Evolutionary conservation across 2,113 vertebrate species (phyloP), one percentile per base, ranked within the genome.

Genomic region (Paracanthobrama guichenoti): DNA sequence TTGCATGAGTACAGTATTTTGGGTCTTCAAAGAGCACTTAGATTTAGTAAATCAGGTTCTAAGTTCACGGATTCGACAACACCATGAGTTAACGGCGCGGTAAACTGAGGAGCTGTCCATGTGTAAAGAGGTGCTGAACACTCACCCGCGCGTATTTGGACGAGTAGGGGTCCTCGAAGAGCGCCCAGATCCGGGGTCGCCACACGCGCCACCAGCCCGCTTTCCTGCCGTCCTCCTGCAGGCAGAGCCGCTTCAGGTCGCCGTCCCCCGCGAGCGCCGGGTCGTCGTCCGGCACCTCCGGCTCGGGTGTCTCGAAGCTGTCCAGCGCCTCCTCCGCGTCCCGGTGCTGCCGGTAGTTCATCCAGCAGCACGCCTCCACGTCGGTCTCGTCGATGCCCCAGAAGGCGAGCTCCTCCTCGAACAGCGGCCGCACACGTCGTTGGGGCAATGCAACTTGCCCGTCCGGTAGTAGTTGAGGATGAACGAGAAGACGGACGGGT

Each of bases 361-460:
- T 97, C 97, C 97, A 98, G 93, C 97, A 98, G 85, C 97, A 98
- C 20, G 96, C 94, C 91, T 97, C 97, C 94, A 98, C 96, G 92
- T 97, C 96, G 46, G 96, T 97, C 94, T 97, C 97, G 69, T 98
- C 97, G 92, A 97, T 96, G 85, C 97, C 97, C 96, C 97, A 98
- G 83, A 97, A 98, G 42, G 96, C 96, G 5, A 97, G 91, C 91
- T 97, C 96, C 92, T 97, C 97, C 89, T 97, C 96, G 89, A 97
- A 97, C 2, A 98, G 92, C 10, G 96, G 2, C 97, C 97, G 91
- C 97, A 98, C 69, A 98, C 96, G 59, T 98, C 96, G 76, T 96
- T 95, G 57, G 96, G 96, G 91, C 96, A 96, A 93, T 97, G 96
- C 87, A 96, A 94, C 94, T 97, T 97, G 76, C 96, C 96, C 0